Base-by-base conservation (phyloP, 2,888 invertebrate species). In the Sicus ferrugineus region DNA sequence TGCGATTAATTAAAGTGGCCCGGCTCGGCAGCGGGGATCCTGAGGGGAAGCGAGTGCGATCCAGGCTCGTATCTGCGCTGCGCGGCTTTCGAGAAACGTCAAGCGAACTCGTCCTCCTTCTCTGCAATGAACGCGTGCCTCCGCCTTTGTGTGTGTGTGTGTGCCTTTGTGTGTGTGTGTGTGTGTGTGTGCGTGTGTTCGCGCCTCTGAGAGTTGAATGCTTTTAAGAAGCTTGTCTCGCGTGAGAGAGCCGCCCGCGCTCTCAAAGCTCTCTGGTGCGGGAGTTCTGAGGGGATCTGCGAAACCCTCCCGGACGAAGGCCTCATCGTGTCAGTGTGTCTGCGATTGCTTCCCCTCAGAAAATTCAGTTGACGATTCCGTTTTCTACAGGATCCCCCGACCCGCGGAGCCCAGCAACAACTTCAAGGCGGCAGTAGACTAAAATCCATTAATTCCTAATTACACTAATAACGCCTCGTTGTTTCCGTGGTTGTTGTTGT, bases 381-480 rank as follows among this genome's bases (percentile, higher is more conserved):
- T n/a, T n/a, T n/a, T n/a, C n/a, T n/a, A n/a, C n/a, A n/a, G n/a
- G n/a, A n/a, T n/a, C n/a, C n/a, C n/a, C n/a, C n/a, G n/a, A n/a
- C n/a, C n/a, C n/a, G n/a, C n/a, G n/a, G n/a, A n/a, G n/a, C n/a
- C n/a, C n/a, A n/a, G n/a, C n/a, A n/a, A n/a, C n/a, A n/a, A n/a
- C n/a, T n/a, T n/a, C n/a, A n/a, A n/a, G n/a, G n/a, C n/a, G n/a
- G n/a, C n/a, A n/a, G n/a, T n/a, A n/a, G n/a, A n/a, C n/a, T n/a
- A 31, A 59, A 67, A 62, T 31, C 38, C 72, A 73, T 73, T 73
- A 72, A 71, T 70, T 72, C 61, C 71, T 74, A 74, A 75, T 75
- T 75, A 75, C 72, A 73, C 73, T 75, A 75, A 73, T 66, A 68
- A 59, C 67, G 69, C n/a, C n/a, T n/a, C n/a, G n/a, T n/a, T 63